Base-by-base conservation (phyloP, 1,140 invertebrate species). In the Capitella teleta region DNA sequence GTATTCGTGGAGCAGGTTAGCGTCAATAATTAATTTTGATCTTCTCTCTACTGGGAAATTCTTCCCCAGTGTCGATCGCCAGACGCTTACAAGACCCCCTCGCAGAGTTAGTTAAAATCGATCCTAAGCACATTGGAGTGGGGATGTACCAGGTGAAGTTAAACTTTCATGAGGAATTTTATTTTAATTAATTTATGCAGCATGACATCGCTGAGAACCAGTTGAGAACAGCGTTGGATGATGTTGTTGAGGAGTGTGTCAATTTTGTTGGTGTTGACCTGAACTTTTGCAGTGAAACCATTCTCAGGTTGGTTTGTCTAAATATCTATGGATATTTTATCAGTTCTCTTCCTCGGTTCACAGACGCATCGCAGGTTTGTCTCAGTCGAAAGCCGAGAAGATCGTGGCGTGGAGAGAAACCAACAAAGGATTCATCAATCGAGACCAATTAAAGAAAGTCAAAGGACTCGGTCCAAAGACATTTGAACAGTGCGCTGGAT, bases 211-310 rank as follows among this genome's bases (percentile, higher is more conserved):
- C 83, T 1, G 81, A 86, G 51, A 85, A 82, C 61, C 77, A 81
- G 60, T 64, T 95, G 1, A 79, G 80, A 18, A 72, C 77, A 18
- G 79, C 83, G 0, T 68, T 94, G 10, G 81, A 86, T 56, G 82
- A 82, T 55, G 78, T 80, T 5, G 68, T 79, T 19, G 68, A 72
- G 30, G 86, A 91, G 63, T 86, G 86, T 64, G 88, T 91, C 4
- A 92, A 87, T 73, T 88, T 88, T 70, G 87, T 92, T 0, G 90
- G 90, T 1, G 86, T 90, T 0, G 87, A 94, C 65, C 63, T 93
- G 1, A 94, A 94, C 66, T 85, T 83, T 0, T 82, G 85, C 1
- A 87, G 87, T 24, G 75, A 82, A 38, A 80, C 81, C 63, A 75
- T 92, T 36, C 69, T 93, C 0, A 82, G 79, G 82, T 85, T 75